Evolutionary conservation across 2,797 vertebrate species (phyloP).

Genomic region (Salarias fasciatus): DNA sequence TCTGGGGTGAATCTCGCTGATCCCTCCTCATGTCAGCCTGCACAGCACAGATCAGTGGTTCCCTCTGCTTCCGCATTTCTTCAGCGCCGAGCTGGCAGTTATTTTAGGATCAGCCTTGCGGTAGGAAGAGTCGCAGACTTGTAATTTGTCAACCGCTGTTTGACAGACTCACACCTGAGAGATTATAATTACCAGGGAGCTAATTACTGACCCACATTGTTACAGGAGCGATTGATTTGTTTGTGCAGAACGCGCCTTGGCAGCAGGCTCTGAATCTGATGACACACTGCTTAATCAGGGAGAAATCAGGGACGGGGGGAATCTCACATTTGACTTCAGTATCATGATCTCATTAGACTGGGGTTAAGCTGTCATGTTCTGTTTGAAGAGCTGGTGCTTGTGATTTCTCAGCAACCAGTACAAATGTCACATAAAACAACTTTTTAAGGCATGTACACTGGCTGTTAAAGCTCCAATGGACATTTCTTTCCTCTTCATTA

Average conservation of each 20-base stretch:
- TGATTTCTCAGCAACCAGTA: too few relatives aligned
- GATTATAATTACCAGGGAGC: conserved; percentile 12
- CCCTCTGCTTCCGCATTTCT: conserved; percentile 14
- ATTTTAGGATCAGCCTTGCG: conserved; percentile 32
- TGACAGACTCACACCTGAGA: conserved; percentile 33
- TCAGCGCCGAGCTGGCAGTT: conserved; percentile 36
- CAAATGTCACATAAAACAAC: too few relatives aligned
- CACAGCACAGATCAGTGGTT: conserved; percentile 41
- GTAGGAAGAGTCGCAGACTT: conserved; percentile 14
- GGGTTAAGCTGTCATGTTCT: too few relatives aligned
- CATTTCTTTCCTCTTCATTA: too few relatives aligned
- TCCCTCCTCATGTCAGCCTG: conserved; percentile 32
- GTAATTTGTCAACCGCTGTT: conserved; percentile 17
- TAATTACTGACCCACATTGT: not conserved
- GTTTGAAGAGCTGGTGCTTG: too few relatives aligned
- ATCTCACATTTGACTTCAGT: too few relatives aligned
- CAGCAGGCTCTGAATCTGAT: not conserved
- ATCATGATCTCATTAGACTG: not conserved
- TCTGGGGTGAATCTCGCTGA: conserved; percentile 29
- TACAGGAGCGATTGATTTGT: not conserved
- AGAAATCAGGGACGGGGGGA: too few relatives aligned
- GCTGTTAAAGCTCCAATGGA: too few relatives aligned
- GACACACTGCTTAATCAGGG: not conserved
- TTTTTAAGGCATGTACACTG: too few relatives aligned
- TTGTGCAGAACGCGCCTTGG: conserved; percentile 1